A percentile compares a stretch with the other conserved stretches of the same genome.
These are phyloP conservation scores for Vulpes lagopus DNA, from an alignment of 2,113 vertebrate species.

Conservation along the genomic window DNA sequence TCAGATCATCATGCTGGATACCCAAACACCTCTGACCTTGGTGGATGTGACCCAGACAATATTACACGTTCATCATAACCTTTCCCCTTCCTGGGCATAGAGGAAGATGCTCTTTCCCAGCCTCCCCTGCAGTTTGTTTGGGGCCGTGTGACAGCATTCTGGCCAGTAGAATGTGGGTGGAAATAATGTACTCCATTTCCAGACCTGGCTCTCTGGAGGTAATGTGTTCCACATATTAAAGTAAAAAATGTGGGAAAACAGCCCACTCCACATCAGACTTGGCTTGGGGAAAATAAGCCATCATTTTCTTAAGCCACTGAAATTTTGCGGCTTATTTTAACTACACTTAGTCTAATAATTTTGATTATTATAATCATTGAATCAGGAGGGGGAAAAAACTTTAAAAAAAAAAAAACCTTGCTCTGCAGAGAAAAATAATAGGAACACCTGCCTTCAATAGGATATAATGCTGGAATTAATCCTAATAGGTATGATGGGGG, in stretches of 20 bases:
- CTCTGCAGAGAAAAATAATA: constrained; percentile 6
- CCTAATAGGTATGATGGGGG: neutral
- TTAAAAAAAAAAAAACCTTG: neutral
- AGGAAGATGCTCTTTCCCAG: neutral
- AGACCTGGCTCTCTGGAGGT: neutral
- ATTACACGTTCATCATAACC: neutral
- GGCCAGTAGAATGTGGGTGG: neutral
- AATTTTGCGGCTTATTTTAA: constrained; percentile 18
- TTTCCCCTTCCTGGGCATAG: neutral
- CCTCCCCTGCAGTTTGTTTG: neutral
- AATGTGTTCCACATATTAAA: neutral
- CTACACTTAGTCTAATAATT: neutral
- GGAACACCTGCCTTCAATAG: neutral
- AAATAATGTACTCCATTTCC: neutral
- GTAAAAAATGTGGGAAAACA: neutral
- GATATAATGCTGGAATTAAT: neutral
- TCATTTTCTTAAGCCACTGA: constrained; percentile 35
- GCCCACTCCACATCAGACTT: neutral
- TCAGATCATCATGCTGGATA: neutral
- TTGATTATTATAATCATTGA: constrained; percentile 49
- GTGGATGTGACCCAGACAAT: neutral
- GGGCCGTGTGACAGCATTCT: neutral
- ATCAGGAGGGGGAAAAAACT: neutral
- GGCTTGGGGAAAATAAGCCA: neutral
- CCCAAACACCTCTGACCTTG: neutral